These are phyloP conservation scores for Oceanites oceanicus DNA, from an alignment of 2,113 vertebrate species.

Conservation along the genomic window DNA sequence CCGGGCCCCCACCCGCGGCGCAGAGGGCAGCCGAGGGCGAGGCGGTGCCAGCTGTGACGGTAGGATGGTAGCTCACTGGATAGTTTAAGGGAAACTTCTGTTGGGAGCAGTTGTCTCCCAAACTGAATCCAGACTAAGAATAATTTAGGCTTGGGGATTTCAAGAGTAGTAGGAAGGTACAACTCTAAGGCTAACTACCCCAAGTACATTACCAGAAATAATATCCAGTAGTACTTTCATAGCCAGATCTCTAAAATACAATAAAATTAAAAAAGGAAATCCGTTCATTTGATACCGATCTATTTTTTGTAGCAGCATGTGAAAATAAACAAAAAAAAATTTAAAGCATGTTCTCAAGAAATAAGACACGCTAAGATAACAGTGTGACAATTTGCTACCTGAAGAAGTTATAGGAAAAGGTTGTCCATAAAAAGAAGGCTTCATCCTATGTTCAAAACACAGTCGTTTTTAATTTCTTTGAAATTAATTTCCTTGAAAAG, in stretches of 20 bases:
- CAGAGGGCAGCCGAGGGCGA: background rate
- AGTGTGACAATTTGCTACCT: background rate
- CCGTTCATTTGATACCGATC: fast-evolving
- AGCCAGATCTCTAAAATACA: background rate
- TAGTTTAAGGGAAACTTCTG: background rate
- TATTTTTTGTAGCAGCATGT: background rate
- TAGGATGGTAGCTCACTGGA: fast-evolving
- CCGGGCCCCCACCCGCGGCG: no score
- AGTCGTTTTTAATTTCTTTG: background rate
- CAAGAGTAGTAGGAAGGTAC: background rate
- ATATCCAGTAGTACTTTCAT: background rate
- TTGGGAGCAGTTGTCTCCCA: background rate
- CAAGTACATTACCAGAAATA: background rate
- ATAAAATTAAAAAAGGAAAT: background rate
- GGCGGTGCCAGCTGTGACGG: fast-evolving
- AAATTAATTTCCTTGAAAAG: background rate
- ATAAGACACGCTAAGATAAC: background rate
- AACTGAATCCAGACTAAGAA: background rate
- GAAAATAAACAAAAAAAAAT: background rate
- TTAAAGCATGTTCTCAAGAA: background rate
- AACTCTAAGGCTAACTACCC: background rate
- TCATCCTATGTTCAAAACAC: background rate
- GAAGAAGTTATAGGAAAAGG: background rate
- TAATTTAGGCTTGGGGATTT: background rate
- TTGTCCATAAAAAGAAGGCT: background rate